Evolutionary conservation across 2,113 vertebrate genomes (phyloP).

Genomic region (Periophthalmodon schlosseri): DNA sequence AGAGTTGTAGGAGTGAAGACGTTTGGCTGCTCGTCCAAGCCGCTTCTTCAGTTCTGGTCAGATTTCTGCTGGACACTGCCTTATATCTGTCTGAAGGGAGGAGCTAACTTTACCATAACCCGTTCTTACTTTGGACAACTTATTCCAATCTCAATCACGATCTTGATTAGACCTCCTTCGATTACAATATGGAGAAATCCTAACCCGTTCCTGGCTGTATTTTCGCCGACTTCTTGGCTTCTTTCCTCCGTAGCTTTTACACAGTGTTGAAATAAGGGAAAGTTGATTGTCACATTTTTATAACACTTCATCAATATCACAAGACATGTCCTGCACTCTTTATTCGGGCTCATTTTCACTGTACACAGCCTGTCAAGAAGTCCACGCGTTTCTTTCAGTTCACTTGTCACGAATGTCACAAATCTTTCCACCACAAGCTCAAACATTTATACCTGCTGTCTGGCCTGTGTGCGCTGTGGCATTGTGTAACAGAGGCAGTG

Average conservation of each 20-base stretch:
- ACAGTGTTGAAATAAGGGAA: conserved; percentile 3
- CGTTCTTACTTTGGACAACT: neutral
- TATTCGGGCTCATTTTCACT: conserved; percentile 26
- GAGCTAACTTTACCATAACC: neutral
- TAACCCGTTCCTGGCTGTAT: neutral
- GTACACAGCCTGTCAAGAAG: conserved; percentile 26
- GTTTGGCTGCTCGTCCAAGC: no score
- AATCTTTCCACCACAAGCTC: conserved; percentile 25
- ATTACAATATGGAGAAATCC: neutral
- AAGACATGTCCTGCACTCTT: conserved; percentile 16
- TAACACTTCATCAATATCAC: conserved; percentile 33
- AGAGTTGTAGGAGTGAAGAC: no score
- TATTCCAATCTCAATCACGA: neutral
- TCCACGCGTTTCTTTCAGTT: conserved; percentile 24
- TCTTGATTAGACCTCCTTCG: neutral
- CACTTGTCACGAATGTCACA: conserved; percentile 33
- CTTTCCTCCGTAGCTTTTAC: conserved; percentile 1
- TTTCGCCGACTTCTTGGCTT: neutral
- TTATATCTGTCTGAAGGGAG: no score
- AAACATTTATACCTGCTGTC: conserved; percentile 40
- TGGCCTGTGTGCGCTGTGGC: conserved; percentile 10
- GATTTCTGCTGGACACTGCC: no score
- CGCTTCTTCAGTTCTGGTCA: no score
- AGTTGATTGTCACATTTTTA: conserved; percentile 28
- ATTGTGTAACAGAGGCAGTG: conserved; percentile 3